phyloP scores from a whole-genome alignment of 2,113 vertebrate species.

The Columba livia region DNA sequence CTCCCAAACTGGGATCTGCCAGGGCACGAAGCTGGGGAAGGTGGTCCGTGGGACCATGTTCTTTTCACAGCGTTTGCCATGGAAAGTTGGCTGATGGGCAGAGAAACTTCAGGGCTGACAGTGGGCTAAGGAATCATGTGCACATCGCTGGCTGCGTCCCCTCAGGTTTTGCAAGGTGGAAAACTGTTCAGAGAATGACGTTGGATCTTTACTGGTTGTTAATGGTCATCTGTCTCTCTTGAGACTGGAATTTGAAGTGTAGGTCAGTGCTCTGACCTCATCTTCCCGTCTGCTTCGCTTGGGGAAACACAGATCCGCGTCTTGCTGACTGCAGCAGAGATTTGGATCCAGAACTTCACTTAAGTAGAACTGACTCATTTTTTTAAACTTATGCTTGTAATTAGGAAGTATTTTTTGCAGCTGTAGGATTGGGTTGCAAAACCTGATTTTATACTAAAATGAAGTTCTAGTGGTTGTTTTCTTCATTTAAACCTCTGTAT shows the following conservation, averaged over 20 bases:
- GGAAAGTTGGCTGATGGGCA: background rate
- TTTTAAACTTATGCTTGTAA: background rate
- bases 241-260: background rate
- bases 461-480: background rate
- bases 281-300: background rate
- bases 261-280: background rate
- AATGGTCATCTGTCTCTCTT: background rate
- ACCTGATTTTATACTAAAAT: background rate
- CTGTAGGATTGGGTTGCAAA: background rate
- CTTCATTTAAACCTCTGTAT: background rate
- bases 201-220: background rate
- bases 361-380: background rate
- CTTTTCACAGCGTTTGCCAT: background rate
- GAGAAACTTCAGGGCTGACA: background rate
- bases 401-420: background rate
- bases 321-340: background rate
- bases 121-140: background rate
- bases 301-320: background rate
- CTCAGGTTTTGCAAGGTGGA: background rate
- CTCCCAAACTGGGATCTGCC: background rate
- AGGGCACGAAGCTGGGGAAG: background rate
- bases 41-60: rapidly evolving
- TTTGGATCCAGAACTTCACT: background rate
- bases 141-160: rapidly evolving
- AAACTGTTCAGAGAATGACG: background rate